A percentile compares a stretch with the other conserved stretches of the same genome.
phyloP scores from a whole-genome alignment of 2,113 vertebrate species.

The Hypocryptadius cinnamomeus region DNA sequence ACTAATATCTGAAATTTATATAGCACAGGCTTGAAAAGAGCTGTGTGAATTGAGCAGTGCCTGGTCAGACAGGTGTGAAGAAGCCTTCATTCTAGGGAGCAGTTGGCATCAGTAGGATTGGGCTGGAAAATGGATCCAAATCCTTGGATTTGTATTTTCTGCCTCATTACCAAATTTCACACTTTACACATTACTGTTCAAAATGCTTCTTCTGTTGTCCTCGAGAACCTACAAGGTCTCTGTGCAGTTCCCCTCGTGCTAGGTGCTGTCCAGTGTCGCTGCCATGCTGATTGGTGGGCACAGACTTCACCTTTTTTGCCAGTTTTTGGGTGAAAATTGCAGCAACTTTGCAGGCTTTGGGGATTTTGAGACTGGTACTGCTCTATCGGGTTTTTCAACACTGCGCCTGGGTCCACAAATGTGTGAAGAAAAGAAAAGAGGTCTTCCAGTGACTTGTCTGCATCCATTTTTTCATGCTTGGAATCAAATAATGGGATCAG shows the following conservation, averaged over 20 bases:
- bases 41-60: neutral
- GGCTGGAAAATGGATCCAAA: neutral
- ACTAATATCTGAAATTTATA: neutral
- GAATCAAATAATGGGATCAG: neutral
- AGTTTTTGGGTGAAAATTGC: neutral
- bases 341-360: neutral
- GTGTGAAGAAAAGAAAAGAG: neutral
- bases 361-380: neutral
- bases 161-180: neutral
- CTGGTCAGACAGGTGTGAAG: neutral
- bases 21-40: accelerated
- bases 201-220: neutral
- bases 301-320: neutral
- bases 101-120: neutral
- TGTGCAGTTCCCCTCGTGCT: accelerated
- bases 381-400: neutral
- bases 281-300: accelerated
- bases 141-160: neutral
- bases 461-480: neutral
- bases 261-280: neutral
- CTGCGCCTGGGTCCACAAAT: neutral
- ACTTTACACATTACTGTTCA: neutral
- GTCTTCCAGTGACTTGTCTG: accelerated
- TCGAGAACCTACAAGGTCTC: accelerated
- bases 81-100: neutral